Base-by-base conservation (phyloP, 2,113 vertebrate genomes). In the Aldabrachelys gigantea region DNA sequence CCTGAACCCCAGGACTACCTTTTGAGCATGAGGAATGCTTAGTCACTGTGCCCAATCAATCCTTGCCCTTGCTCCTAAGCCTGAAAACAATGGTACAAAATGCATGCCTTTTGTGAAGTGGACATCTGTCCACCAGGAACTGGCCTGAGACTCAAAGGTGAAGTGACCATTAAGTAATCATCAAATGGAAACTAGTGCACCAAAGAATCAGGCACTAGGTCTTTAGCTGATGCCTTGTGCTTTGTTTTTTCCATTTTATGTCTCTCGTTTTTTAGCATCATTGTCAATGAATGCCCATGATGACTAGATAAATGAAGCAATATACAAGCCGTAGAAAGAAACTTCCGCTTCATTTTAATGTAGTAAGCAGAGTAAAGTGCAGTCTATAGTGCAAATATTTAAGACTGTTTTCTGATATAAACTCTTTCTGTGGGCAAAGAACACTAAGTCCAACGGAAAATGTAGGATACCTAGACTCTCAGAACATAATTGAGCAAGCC, bases 121-220 rank as follows among this genome's bases (percentile, higher is more conserved):
- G 0, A 1, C 0, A 9, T 5, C 31, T 4, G 14, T 17, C 13
- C 16, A 54, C 1, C 25, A 44, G 29, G 54, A 24, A 14, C 14
- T 9, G 75, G 53, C 49, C 53, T 6, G 2, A 0, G 22, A n/a
- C 8, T 29, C 11, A 1, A 2, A 75, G 3, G 24, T 12, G 0
- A 0, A n/a, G 1, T 1, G 75, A 19, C 8, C 1, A 0, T 47
- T 17, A 8, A 1, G 50, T 1, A 2, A 31, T 27, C 57, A 1
- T 3, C 0, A 3, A 4, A 49, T 4, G 80, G 59, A 29, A 47
- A 5, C 35, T n/a, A 69, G 10, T 0, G 1, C 21, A 21, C 22
- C 49, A 1, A 0, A 1, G 1, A 38, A 57, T 57, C 2, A 57
- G 29, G 21, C 14, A 21, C 5, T 83, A 10, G 38, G 10, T 47